Conservation (phyloP, 2,113 vertebrate genomes). For the Physeter macrocephalus region DNA sequence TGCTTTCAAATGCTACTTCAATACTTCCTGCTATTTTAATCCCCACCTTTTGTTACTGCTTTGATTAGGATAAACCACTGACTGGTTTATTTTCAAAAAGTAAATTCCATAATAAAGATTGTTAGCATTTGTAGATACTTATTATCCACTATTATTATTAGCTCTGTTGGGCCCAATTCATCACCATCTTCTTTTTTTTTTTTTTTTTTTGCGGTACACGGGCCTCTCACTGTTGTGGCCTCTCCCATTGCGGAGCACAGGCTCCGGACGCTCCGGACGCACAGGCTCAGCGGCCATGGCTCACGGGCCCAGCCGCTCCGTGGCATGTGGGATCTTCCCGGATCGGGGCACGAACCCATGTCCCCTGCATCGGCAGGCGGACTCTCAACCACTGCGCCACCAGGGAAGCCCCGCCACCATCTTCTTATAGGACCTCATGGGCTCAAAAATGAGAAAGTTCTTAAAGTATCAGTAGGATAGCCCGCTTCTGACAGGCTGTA, state of each 20-base stretch:
- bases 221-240: no score
- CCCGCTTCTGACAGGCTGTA: neutral
- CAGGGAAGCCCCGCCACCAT: no score
- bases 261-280: no score
- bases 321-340: no score
- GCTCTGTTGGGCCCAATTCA: neutral
- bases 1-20: slow-evolving; percentile 39
- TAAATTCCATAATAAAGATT: neutral
- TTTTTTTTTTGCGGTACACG: no score
- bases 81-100: neutral
- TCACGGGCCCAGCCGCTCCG: no score
- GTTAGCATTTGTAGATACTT: neutral
- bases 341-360: no score
- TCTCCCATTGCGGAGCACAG: no score
- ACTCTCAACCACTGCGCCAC: no score
- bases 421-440: neutral
- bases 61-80: neutral
- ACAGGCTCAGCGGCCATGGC: no score
- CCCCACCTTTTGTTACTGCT: neutral
- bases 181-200: neutral
- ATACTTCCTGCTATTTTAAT: neutral
- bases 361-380: no score
- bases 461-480: neutral
- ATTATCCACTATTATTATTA: neutral
- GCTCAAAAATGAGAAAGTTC: neutral